A percentile compares a stretch with the other conserved stretches of the same genome.
These are phyloP conservation scores for Reinhardtius hippoglossoides DNA, from an alignment of 2,113 vertebrate species.

Conservation along the genomic window DNA sequence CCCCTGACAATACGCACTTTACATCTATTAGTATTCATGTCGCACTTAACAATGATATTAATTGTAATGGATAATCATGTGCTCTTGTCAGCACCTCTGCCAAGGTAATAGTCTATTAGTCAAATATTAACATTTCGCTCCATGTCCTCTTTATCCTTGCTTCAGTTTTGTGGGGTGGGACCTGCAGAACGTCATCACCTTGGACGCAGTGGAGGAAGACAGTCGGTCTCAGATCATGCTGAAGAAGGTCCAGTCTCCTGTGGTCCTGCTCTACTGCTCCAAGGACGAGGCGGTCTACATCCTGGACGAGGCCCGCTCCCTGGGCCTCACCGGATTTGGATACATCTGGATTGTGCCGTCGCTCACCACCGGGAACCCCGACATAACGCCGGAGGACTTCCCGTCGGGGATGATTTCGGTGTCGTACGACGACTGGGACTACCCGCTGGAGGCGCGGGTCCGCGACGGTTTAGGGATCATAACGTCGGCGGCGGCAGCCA, in stretches of 20 bases:
- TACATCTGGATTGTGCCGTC: slow-evolving; percentile 99
- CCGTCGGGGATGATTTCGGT: slow-evolving; percentile 96
- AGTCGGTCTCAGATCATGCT: slow-evolving; percentile 93
- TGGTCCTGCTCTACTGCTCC: slow-evolving; percentile 96
- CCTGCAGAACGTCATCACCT: slow-evolving; percentile 91
- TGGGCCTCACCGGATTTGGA: slow-evolving; percentile 95
- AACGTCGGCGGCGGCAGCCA: slow-evolving; percentile 91
- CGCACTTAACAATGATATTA: slow-evolving; percentile 61
- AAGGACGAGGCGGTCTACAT: slow-evolving; percentile 94
- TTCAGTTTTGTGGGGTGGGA: slow-evolving; percentile 96
- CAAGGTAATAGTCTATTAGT: slow-evolving; percentile 60
- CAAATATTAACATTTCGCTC: slow-evolving; percentile 55
- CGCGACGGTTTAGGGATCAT: slow-evolving; percentile 95
- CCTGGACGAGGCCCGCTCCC: slow-evolving; percentile 94
- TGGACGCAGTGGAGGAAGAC: slow-evolving; percentile 93
- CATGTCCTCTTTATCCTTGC: slow-evolving; percentile 38
- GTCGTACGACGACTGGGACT: slow-evolving; percentile 98
- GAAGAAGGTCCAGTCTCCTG: slow-evolving; percentile 96
- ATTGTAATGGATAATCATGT: slow-evolving; percentile 61
- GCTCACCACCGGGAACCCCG: slow-evolving; percentile 91
- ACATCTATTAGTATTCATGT: slow-evolving; percentile 53
- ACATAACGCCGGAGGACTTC: slow-evolving; percentile 91
- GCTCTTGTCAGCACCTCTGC: slow-evolving; percentile 54
- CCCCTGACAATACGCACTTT: slow-evolving; percentile 52
- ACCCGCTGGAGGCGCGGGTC: slow-evolving; percentile 91